These are phyloP conservation scores for Percopsis omiscomaycus DNA, from an alignment of 2,797 vertebrate species.

Conservation along the genomic window DNA sequence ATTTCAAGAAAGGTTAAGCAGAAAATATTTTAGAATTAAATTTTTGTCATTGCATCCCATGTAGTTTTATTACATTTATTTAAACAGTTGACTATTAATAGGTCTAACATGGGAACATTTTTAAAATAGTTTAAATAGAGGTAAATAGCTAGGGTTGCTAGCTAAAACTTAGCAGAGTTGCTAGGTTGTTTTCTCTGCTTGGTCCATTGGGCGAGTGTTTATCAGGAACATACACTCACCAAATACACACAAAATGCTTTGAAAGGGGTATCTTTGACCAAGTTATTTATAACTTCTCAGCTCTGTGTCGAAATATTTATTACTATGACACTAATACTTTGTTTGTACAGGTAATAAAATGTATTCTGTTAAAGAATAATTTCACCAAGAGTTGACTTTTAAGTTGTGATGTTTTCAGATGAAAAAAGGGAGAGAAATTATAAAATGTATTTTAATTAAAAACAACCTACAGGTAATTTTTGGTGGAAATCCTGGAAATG, in stretches of 20 bases:
- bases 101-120: too few relatives aligned
- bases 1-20: too few relatives aligned
- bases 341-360: conserved; percentile 85
- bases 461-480: background rate
- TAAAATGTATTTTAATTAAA: background rate
- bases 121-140: too few relatives aligned
- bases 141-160: too few relatives aligned
- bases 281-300: conserved; percentile 84
- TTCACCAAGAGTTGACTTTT: background rate
- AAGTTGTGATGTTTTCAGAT: background rate
- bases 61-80: too few relatives aligned
- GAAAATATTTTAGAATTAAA: too few relatives aligned
- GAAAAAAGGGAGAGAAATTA: background rate
- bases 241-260: background rate
- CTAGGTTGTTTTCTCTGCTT: too few relatives aligned
- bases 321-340: conserved; percentile 85
- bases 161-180: too few relatives aligned
- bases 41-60: too few relatives aligned
- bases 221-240: background rate
- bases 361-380: conserved; percentile 68
- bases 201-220: too few relatives aligned
- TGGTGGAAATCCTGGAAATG: background rate
- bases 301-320: conserved; percentile 88
- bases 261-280: conserved; percentile 34
- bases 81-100: too few relatives aligned